Conservation (phyloP, 1,140 invertebrate species). For the Drosophila obscura region DNA sequence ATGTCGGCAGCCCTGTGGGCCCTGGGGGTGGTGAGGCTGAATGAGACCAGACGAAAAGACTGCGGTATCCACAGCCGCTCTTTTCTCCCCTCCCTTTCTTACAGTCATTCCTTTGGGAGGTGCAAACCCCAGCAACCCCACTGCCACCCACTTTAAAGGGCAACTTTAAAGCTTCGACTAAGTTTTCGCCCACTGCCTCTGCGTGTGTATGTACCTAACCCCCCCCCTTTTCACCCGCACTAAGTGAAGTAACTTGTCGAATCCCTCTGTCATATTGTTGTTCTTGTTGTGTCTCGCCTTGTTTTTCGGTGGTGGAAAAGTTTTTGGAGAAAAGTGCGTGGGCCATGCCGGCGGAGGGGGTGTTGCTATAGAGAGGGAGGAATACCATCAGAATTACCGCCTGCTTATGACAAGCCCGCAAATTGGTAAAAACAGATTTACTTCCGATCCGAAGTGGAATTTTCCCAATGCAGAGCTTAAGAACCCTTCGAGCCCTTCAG, state of each 20-base stretch:
- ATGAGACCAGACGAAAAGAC: conserved; percentile 40
- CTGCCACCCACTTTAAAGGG: conserved; percentile 41
- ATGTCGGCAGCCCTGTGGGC: conserved; percentile 25
- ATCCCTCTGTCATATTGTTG: conserved; percentile 31
- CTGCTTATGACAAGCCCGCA: conserved; percentile 32
- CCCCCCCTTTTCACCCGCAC: conserved; percentile 13
- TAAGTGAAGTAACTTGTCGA: conserved; percentile 66
- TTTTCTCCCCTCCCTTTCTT: background rate
- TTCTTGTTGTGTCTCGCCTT: conserved; percentile 20
- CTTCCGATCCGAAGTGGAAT: conserved; percentile 3
- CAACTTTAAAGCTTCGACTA: conserved; percentile 53
- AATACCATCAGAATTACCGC: conserved; percentile 5
- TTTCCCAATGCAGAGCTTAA: background rate
- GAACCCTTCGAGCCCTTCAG: no score
- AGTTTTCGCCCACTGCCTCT: conserved; percentile 42
- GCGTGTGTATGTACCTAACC: background rate
- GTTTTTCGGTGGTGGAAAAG: conserved; percentile 38
- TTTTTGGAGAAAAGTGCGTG: conserved; percentile 32
- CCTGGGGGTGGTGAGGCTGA: conserved; percentile 23
- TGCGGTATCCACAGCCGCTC: conserved; percentile 10
- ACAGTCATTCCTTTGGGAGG: background rate
- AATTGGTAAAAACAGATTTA: conserved; percentile 12
- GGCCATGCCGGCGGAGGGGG: conserved; percentile 7
- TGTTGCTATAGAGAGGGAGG: background rate
- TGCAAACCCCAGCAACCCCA: no score